Conservation (phyloP, 1,140 invertebrate species). For the Drosophila asahinai region DNA sequence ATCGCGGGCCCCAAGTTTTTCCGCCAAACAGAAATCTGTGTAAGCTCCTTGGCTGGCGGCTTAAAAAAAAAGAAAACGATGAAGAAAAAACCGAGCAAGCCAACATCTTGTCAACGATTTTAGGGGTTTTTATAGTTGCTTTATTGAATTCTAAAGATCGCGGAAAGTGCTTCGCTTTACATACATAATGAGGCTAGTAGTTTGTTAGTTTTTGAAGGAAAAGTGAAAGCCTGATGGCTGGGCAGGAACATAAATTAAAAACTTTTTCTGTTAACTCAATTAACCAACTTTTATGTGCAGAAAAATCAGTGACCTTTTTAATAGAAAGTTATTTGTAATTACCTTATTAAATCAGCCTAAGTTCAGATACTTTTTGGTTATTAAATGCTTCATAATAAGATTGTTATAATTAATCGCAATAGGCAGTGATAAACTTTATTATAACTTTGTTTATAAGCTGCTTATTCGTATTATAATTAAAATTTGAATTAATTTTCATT, state of each 20-base stretch:
- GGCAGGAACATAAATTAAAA: slow-evolving; percentile 19
- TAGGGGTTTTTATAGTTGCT: slow-evolving; percentile 19
- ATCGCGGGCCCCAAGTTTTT: slow-evolving; percentile 36
- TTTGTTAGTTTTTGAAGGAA: background rate
- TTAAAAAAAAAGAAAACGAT: background rate
- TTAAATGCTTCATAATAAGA: slow-evolving; percentile 6
- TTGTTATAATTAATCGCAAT: background rate
- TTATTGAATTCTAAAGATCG: slow-evolving; percentile 58
- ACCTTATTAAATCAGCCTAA: background rate
- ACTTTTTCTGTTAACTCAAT: slow-evolving; percentile 22
- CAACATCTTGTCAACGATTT: slow-evolving; percentile 36
- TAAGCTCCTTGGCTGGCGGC: slow-evolving; percentile 53
- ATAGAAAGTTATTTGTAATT: slow-evolving; percentile 25
- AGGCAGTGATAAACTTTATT: too few relatives aligned
- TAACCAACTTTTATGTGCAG: slow-evolving; percentile 22
- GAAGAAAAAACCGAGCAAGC: slow-evolving; percentile 9
- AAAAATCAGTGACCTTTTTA: slow-evolving; percentile 6
- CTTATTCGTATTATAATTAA: background rate
- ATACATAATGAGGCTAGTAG: slow-evolving; percentile 24
- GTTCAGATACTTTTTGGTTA: background rate
- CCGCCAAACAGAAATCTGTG: slow-evolving; percentile 59
- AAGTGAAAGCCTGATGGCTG: slow-evolving; percentile 21
- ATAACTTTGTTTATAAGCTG: background rate
- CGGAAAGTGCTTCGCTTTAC: slow-evolving; percentile 30
- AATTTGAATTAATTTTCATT: too few relatives aligned